phyloP scores from a whole-genome alignment of 1,140 invertebrate species.

The Drosophila teissieri region DNA sequence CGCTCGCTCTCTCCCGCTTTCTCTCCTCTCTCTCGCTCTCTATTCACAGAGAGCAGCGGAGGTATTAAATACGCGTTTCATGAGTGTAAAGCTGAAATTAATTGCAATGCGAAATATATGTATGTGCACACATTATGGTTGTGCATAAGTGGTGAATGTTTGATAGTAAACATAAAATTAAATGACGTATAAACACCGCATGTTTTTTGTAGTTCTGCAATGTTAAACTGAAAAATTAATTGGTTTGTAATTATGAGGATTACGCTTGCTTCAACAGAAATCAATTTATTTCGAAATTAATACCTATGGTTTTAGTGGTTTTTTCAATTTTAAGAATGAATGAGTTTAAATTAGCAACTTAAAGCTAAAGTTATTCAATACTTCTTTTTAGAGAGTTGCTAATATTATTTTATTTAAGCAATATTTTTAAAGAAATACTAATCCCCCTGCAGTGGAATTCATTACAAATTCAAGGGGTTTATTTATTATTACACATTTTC shows the following conservation, averaged over 20 bases:
- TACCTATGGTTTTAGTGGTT: background rate
- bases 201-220: too few species aligned
- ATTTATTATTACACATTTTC: background rate
- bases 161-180: slow-evolving; percentile 12
- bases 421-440: background rate
- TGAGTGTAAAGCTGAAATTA: slow-evolving; percentile 16
- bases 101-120: slow-evolving; percentile 17
- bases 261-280: background rate
- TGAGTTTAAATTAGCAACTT: too few species aligned
- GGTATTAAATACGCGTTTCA: slow-evolving; percentile 19
- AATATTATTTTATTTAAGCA: too few species aligned
- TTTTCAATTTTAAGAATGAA: background rate
- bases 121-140: slow-evolving; percentile 2
- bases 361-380: too few species aligned
- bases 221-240: background rate
- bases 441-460: background rate
- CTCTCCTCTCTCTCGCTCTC: slow-evolving; percentile 10
- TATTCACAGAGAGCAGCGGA: slow-evolving; percentile 5
- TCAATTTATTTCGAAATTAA: background rate
- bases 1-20: slow-evolving; percentile 1
- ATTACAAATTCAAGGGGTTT: background rate
- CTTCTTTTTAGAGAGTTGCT: too few species aligned
- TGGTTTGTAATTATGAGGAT: background rate
- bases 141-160: background rate
- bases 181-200: too few species aligned